Evolutionary conservation across 2,113 vertebrate species (phyloP).

Genomic region (Odontesthes bonariensis): DNA sequence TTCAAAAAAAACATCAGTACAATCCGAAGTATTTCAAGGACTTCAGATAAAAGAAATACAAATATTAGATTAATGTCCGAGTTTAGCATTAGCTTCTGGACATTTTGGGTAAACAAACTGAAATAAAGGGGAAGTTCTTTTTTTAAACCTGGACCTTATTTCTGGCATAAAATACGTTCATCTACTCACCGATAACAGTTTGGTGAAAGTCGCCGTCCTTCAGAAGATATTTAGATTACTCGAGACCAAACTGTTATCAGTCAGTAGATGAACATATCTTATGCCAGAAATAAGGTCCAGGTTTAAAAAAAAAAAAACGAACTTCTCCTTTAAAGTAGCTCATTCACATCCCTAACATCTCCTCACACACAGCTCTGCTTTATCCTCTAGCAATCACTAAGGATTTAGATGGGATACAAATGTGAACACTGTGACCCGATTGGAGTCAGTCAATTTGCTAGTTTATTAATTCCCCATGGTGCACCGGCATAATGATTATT

Average conservation of each 20-base stretch:
- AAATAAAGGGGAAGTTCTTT: no score
- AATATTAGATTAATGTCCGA: background rate
- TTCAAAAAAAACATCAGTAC: background rate
- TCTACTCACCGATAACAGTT: no score
- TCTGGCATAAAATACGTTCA: no score
- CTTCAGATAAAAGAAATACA: background rate
- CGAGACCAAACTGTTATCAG: no score
- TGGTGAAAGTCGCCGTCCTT: no score
- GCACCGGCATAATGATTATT: conserved; percentile 73
- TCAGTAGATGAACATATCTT: no score
- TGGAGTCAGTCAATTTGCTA: conserved; percentile 74
- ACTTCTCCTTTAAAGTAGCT: conserved; percentile 39
- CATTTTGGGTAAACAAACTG: conserved; percentile 25
- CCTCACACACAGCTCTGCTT: conserved; percentile 24
- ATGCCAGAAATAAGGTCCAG: no score
- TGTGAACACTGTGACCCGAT: conserved; percentile 70
- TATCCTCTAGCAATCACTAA: conserved; percentile 54
- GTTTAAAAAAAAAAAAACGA: no score
- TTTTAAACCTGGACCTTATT: no score
- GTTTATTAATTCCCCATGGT: conserved; percentile 74
- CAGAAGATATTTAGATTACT: no score
- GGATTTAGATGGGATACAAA: conserved; percentile 65
- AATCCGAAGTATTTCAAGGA: conserved; percentile 10
- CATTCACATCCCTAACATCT: conserved; percentile 31
- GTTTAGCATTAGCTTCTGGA: conserved; percentile 3